These are phyloP conservation scores for Cygnus atratus DNA, from an alignment of 2,113 vertebrate species.

Conservation along the genomic window DNA sequence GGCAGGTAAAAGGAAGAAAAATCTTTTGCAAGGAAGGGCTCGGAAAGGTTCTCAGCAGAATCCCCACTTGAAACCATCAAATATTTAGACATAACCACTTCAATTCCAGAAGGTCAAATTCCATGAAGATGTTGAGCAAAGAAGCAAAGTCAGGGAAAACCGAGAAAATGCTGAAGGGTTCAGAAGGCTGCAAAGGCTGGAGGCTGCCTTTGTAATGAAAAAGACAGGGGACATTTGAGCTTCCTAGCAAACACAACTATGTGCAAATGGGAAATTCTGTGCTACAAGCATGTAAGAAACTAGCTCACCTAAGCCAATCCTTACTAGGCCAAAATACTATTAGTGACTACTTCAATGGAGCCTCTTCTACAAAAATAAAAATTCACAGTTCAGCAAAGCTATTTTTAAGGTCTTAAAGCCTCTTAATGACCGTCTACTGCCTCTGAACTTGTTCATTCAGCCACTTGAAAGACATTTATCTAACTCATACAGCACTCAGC, in stretches of 20 bases:
- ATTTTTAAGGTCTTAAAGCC: not conserved
- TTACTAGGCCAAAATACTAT: not conserved
- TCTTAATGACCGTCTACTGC: not conserved
- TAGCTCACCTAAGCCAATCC: not conserved
- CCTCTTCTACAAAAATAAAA: not conserved
- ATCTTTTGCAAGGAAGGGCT: not conserved
- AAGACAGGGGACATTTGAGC: not conserved
- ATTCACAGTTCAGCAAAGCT: not conserved
- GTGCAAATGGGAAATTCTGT: not conserved
- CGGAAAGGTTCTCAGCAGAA: not conserved
- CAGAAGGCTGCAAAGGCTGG: not conserved
- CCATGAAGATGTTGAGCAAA: not conserved
- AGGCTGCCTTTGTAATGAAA: not conserved
- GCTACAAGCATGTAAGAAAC: rapidly evolving
- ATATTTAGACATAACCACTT: not conserved
- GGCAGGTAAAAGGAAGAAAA: not conserved
- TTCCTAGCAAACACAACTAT: not conserved
- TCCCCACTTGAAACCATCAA: not conserved
- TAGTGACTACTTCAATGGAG: not conserved
- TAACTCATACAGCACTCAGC: not conserved
- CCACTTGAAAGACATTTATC: not conserved
- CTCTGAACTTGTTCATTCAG: not conserved
- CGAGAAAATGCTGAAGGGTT: not conserved
- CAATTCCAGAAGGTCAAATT: not conserved
- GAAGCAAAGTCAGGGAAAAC: not conserved